A percentile compares a stretch with the other conserved stretches of the same genome.
Evolutionary conservation across 2,113 vertebrate genomes (phyloP).

Genomic region (Chrysochloris asiatica): DNA sequence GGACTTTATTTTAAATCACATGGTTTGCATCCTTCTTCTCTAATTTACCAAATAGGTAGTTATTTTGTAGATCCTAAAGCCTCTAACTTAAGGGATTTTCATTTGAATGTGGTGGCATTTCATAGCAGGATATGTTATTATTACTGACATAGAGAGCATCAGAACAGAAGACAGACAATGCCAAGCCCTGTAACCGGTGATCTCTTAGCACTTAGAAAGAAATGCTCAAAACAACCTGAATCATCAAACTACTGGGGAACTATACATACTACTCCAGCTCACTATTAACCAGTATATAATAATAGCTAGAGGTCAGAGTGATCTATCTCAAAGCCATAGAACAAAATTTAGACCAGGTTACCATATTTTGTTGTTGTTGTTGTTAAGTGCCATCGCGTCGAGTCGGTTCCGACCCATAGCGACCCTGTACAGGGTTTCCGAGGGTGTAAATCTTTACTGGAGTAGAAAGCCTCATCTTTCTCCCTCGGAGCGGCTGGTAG

Average conservation of each 20-base stretch:
- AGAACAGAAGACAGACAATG: background rate
- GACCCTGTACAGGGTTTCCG: too few species aligned
- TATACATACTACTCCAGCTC: background rate
- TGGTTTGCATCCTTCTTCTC: background rate
- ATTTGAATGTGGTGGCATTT: background rate
- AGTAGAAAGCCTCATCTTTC: too few species aligned
- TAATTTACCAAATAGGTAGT: background rate
- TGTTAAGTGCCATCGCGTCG: too few species aligned
- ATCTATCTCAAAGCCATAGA: background rate
- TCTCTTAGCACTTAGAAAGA: background rate
- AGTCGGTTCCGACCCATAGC: too few species aligned
- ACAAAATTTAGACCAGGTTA: background rate
- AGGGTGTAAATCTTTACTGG: too few species aligned
- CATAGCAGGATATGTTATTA: background rate
- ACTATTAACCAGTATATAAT: background rate
- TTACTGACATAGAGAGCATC: background rate
- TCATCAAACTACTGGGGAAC: background rate
- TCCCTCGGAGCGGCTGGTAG: too few species aligned
- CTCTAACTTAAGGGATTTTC: background rate
- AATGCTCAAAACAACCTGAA: background rate
- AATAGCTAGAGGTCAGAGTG: background rate
- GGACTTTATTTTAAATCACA: background rate
- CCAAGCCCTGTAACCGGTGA: background rate
- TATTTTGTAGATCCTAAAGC: constrained; percentile 18
- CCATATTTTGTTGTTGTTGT: too few species aligned